These are phyloP conservation scores for Leptinotarsa defecta DNA, from an alignment of 1,140 invertebrate genomes.

Conservation along the genomic window DNA sequence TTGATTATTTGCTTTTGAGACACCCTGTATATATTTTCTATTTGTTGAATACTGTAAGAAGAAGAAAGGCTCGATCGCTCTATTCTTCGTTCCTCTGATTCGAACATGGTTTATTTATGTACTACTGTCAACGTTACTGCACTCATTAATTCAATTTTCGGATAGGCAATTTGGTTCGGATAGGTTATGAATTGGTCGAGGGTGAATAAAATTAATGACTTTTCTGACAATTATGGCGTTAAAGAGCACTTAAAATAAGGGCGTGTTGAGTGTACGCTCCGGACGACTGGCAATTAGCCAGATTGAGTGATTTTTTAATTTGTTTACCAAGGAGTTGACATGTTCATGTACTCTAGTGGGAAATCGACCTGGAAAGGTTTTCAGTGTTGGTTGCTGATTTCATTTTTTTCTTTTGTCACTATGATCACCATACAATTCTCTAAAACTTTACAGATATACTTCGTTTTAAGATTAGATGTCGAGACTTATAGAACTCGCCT, in stretches of 20 bases:
- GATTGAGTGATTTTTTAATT: slow-evolving; percentile 3
- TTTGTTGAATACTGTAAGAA: no score
- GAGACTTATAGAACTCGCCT: no score
- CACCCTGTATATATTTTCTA: no score
- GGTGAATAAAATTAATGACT: slow-evolving; percentile 6
- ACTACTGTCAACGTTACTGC: background rate
- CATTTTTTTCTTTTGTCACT: no score
- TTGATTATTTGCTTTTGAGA: no score
- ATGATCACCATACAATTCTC: no score
- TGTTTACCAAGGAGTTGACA: background rate
- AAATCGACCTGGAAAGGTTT: background rate
- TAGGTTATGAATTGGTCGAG: background rate
- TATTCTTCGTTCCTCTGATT: no score
- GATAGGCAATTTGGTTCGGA: background rate
- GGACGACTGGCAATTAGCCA: background rate
- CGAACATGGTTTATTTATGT: no score
- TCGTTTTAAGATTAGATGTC: no score
- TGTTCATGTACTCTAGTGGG: background rate
- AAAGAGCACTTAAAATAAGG: background rate
- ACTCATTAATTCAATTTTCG: background rate
- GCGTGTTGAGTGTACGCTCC: background rate
- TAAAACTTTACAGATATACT: no score
- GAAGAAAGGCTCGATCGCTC: no score
- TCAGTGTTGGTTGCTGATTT: no score
- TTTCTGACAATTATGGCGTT: slow-evolving; percentile 1